A percentile compares a stretch with the other conserved stretches of the same genome.
Evolutionary conservation across 2,888 invertebrate species (phyloP).

Genomic region (Cyclophora punctaria): DNA sequence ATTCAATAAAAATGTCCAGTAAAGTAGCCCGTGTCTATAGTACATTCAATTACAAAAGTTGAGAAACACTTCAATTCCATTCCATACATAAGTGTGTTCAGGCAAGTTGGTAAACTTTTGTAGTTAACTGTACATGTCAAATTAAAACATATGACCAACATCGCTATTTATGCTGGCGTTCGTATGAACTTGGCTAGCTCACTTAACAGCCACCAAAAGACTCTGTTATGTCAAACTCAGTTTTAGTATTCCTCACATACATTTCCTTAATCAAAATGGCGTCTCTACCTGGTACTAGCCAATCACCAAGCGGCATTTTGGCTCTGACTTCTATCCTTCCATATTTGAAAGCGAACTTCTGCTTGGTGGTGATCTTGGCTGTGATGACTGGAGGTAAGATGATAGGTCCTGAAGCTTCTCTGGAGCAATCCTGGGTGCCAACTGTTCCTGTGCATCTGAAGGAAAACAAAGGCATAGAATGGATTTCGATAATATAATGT

Average conservation of each 20-base stretch:
- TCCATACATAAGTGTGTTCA: too few relatives aligned
- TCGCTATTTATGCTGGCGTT: too few relatives aligned
- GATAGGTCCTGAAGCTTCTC: slow-evolving; percentile 60
- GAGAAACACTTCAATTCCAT: too few relatives aligned
- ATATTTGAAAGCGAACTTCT: slow-evolving; percentile 80
- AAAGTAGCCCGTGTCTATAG: too few relatives aligned
- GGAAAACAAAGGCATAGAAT: too few relatives aligned
- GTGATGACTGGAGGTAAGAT: slow-evolving; percentile 83
- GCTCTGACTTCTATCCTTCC: slow-evolving; percentile 83
- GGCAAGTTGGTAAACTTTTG: not conserved
- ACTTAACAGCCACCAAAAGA: too few relatives aligned
- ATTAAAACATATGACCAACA: not conserved
- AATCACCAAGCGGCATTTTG: slow-evolving; percentile 83
- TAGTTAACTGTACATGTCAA: not conserved
- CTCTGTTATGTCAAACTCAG: too few relatives aligned
- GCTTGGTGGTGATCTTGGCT: slow-evolving; percentile 78
- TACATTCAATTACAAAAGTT: too few relatives aligned
- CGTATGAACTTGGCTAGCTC: too few relatives aligned
- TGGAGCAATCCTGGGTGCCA: slow-evolving; percentile 59
- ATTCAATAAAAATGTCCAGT: too few relatives aligned
- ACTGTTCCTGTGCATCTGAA: slow-evolving; percentile 69
- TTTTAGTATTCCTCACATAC: too few relatives aligned
- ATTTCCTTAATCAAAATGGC: not conserved
- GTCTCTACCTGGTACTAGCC: slow-evolving; percentile 83
- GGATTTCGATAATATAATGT: too few relatives aligned